Base-by-base conservation (phyloP, 1,140 invertebrate genomes). In the Chironomus tepperi region DNA sequence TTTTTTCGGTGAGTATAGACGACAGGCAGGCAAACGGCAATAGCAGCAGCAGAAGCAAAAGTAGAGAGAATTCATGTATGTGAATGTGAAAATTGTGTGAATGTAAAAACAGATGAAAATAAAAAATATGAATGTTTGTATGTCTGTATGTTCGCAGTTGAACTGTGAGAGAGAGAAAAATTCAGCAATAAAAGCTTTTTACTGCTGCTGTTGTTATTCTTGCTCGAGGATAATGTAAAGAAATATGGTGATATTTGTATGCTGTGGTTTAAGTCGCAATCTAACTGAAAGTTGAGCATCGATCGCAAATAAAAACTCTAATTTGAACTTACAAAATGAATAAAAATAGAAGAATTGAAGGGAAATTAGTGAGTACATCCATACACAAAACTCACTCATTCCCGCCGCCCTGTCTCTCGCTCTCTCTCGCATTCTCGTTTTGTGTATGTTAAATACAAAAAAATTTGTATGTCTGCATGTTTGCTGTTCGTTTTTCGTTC, bases 21-120 rank as follows among this genome's bases (percentile, higher is more conserved):
- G 24, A 34, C 24, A 34, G 24, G 24, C 24, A 34, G 24, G 24
- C 24, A 34, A 34, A 5, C 24, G 5, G n/a, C n/a, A n/a, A n/a
- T n/a, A 34, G 24, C 24, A 34, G 24, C 24, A 34, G 24, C 24
- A 34, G 24, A 34, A 34, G 24, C 24, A 34, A 47, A 15, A 47
- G 43, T 10, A 47, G 47, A 57, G 47, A 57, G 12, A 19, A 70
- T 18, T 19, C 18, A 10, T 70, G 19, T 21, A 18, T 21, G 19
- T 70, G 65, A 18, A 8, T 70, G 65, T 70, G 16, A 18, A 18
- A 67, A 47, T 47, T 47, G 43, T 67, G 64, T 15, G 64, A 67
- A 18, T 67, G 15, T 15, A 70, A 18, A 70, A 70, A 57, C n/a
- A 57, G n/a, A 57, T n/a, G 47, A 57, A 70, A 70, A 70, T 70